Evolutionary conservation across 2,113 vertebrate genomes (phyloP).

Genomic region (Corythoichthys haematopterus): DNA sequence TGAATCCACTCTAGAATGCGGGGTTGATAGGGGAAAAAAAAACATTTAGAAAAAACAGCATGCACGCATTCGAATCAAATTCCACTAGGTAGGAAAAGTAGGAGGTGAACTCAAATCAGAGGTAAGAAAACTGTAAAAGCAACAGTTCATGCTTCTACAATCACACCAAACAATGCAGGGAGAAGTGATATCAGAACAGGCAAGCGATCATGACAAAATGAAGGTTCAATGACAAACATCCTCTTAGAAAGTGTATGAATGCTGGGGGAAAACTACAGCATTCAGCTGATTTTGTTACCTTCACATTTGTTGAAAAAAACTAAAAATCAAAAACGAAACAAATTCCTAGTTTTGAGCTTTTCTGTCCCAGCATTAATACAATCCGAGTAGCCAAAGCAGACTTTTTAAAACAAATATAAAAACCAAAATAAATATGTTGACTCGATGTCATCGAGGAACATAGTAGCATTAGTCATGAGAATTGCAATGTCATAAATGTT

Average conservation of each 20-base stretch:
- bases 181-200: constrained; percentile 15
- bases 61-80: background rate
- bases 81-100: background rate
- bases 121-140: constrained; percentile 6
- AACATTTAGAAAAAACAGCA: background rate
- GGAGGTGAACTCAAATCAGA: constrained; percentile 27
- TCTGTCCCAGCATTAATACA: constrained; percentile 4
- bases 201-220: constrained; percentile 23
- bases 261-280: background rate
- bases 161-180: constrained; percentile 20
- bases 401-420: constrained; percentile 2
- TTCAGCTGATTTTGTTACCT: background rate
- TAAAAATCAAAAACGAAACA: background rate
- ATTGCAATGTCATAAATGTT: constrained; percentile 41
- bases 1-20: constrained; percentile 89
- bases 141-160: constrained; percentile 31
- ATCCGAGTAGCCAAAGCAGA: background rate
- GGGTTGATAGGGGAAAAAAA: constrained; percentile 7
- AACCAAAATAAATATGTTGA: constrained; percentile 66
- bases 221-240: constrained; percentile 22
- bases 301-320: background rate
- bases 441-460: constrained; percentile 42
- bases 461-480: constrained; percentile 51
- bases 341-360: constrained; percentile 9
- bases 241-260: background rate